Base-by-base conservation (phyloP, 2,113 vertebrate species). In the Chroicocephalus ridibundus region DNA sequence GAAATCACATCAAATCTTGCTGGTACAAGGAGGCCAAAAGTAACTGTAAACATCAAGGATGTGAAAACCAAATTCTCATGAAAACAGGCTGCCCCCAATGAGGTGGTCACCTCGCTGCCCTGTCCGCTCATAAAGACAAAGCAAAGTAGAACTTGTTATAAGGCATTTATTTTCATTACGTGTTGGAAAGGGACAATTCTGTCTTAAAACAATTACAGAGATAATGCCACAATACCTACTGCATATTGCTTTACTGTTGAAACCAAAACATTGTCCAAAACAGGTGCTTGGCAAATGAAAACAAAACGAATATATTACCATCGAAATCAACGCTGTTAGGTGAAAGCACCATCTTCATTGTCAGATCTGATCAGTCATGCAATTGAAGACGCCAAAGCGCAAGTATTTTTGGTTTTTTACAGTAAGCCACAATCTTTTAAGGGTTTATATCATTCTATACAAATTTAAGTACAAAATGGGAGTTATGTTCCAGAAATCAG, bases 131-230 rank as follows among this genome's bases (percentile, higher is more conserved):
- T 9, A 82, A 96, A 96, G 42, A 97, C 47, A 87, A 86, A 80
- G 34, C 42, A 29, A 92, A 64, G 31, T 4, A 52, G 55, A 86
- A 55, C 29, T 69, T 72, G 81, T 90, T 93, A 42, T 79, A 85
- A 96, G 91, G 80, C 70, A 94, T 97, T 96, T 97, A 97, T 97
- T 97, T 93, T 91, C 90, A 89, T 97, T 89, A 92, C 3, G 80
- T 72, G 61, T 96, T 88, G 82, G 93, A 93, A 85, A 97, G 90
- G 82, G 87, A 96, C 82, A 96, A 85, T 88, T 80, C 90, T 77
- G 78, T 88, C 72, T 95, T 75, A 75, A 84, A 65, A 81, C 72
- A 94, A 70, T 93, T 94, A 97, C 49, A 88, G 72, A 97, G 93
- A 96, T 86, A 94, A 93, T 88, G 95, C 75, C 93, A 95, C 88